phyloP scores from a whole-genome alignment of 2,888 invertebrate species.

The Hypsopygia costalis region DNA sequence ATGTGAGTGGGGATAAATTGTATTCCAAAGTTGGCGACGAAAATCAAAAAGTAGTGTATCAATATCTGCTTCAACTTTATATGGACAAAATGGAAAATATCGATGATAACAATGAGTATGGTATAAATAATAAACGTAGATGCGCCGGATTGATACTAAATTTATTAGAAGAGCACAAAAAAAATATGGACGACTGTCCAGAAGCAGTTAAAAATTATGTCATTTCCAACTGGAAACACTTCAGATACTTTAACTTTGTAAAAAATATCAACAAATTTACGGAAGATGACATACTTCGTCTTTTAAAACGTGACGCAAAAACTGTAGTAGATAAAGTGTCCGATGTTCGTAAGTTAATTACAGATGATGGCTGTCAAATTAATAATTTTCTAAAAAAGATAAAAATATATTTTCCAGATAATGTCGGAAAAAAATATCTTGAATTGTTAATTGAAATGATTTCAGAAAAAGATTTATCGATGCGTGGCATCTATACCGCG shows the following conservation, averaged over 20 bases:
- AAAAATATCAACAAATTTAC: constrained; percentile 14
- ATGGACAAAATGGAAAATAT: constrained; percentile 25
- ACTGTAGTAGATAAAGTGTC: constrained; percentile 18
- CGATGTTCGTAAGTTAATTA: constrained; percentile 15
- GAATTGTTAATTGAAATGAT: constrained; percentile 25
- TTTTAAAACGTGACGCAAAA: constrained; percentile 28
- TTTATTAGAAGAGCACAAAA: constrained; percentile 24
- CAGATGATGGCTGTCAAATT: constrained; percentile 17
- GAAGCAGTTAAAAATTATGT: constrained; percentile 33
- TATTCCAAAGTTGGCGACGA: constrained; percentile 13
- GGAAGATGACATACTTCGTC: constrained; percentile 20
- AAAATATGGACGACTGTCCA: constrained; percentile 35
- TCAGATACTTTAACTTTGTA: constrained; percentile 15
- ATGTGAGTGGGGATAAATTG: constrained; percentile 17
- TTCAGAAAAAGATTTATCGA: constrained; percentile 1
- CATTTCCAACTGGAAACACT: constrained; percentile 27
- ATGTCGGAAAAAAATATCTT: constrained; percentile 35
- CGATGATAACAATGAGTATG: constrained; percentile 20
- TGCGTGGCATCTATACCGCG: not conserved
- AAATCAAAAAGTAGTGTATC: constrained; percentile 24
- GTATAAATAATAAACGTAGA: constrained; percentile 1
- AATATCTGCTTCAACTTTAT: constrained; percentile 29
- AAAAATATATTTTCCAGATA: constrained; percentile 43
- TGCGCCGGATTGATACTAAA: not conserved
- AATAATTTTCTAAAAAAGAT: constrained; percentile 38